These are phyloP conservation scores for Drosophila nigritarsus DNA, from an alignment of 2,888 invertebrate genomes.

Conservation along the genomic window DNA sequence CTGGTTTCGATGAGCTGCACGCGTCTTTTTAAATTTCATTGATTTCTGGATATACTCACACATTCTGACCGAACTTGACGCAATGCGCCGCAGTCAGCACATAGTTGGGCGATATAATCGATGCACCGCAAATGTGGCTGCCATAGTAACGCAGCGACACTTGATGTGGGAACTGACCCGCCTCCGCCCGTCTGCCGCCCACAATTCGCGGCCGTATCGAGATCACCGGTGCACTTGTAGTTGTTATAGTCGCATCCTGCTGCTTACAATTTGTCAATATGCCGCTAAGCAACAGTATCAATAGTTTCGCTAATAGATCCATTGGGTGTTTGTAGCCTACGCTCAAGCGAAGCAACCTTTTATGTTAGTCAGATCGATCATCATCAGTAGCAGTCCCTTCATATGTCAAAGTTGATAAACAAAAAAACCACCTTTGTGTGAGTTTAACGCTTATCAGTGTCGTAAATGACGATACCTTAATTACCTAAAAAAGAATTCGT, in stretches of 20 bases:
- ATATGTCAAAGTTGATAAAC: slow-evolving; percentile 12
- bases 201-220: slow-evolving; percentile 65
- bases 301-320: slow-evolving; percentile 26
- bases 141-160: slow-evolving; percentile 77
- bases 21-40: not conserved
- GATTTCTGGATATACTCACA: slow-evolving; percentile 49
- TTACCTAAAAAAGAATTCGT: slow-evolving; percentile 24
- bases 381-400: slow-evolving; percentile 35
- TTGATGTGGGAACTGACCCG: slow-evolving; percentile 84
- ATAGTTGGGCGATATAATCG: slow-evolving; percentile 70
- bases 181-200: slow-evolving; percentile 81
- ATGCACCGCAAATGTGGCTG: slow-evolving; percentile 78
- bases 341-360: slow-evolving; percentile 28
- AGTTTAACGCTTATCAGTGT: slow-evolving; percentile 35
- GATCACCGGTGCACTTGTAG: not conserved
- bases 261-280: not conserved
- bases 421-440: not conserved
- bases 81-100: slow-evolving; percentile 84
- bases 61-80: slow-evolving; percentile 59
- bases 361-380: slow-evolving; percentile 21
- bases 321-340: slow-evolving; percentile 25
- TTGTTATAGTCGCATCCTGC: not conserved
- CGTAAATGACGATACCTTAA: slow-evolving; percentile 45
- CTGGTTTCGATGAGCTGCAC: not conserved
- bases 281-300: slow-evolving; percentile 28